Evolutionary conservation across 2,113 vertebrate species (phyloP).

Genomic region (Brienomyrus longianalis): DNA sequence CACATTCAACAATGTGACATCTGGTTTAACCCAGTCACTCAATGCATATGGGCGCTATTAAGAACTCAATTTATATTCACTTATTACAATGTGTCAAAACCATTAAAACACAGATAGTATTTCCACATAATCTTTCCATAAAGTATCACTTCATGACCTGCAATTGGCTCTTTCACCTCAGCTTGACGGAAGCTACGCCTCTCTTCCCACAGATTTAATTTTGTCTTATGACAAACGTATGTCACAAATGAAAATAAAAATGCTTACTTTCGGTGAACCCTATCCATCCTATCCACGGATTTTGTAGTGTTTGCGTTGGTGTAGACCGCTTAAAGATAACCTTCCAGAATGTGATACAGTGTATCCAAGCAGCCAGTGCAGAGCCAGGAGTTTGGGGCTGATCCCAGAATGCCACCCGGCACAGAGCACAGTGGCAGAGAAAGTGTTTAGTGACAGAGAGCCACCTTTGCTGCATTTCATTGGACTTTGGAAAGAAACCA

Average conservation of each 20-base stretch:
- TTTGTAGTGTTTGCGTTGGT: neutral
- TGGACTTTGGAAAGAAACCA: neutral
- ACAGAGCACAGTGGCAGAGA: neutral
- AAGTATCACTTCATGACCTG: conserved; percentile 41
- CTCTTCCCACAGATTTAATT: conserved; percentile 37
- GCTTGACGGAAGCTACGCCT: conserved; percentile 41
- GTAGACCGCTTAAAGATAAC: neutral
- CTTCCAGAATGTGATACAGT: neutral
- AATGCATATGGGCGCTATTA: neutral
- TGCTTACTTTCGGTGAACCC: neutral
- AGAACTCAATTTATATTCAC: neutral
- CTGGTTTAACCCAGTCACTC: neutral
- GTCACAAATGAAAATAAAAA: neutral
- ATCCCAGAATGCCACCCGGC: neutral
- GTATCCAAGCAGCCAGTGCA: neutral
- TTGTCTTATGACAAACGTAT: conserved; percentile 27
- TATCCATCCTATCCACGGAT: neutral
- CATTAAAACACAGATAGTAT: conserved; percentile 38
- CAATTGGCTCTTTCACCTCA: conserved; percentile 45
- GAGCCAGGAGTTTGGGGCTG: neutral
- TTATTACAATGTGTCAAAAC: conserved; percentile 27
- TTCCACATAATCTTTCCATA: conserved; percentile 28
- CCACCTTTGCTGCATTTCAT: neutral
- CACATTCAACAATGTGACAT: neutral
- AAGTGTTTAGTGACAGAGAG: neutral